phyloP scores from a whole-genome alignment of 2,113 vertebrate species.

The Cranoglanis bouderius region DNA sequence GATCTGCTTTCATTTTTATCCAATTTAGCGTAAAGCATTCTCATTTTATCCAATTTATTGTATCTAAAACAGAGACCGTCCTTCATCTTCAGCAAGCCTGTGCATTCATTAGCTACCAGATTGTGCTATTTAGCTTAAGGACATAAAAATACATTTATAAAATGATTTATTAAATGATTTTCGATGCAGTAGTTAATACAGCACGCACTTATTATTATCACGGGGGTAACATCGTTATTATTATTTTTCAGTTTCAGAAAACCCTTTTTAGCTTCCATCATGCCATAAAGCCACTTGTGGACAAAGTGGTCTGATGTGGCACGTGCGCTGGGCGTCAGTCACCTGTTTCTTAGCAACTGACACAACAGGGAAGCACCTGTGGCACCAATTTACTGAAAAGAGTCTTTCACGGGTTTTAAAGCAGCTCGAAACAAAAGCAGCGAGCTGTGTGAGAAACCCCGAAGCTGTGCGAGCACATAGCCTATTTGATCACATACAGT shows the following conservation, averaged over 20 bases:
- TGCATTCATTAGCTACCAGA: neutral
- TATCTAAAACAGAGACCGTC: slow-evolving; percentile 1
- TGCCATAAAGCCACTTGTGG: slow-evolving; percentile 54
- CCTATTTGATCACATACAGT: slow-evolving; percentile 9
- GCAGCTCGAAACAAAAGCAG: slow-evolving; percentile 38
- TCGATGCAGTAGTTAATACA: neutral
- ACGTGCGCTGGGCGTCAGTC: slow-evolving; percentile 75
- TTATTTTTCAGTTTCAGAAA: slow-evolving; percentile 9
- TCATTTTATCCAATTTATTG: slow-evolving; percentile 28
- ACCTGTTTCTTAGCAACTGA: slow-evolving; percentile 78
- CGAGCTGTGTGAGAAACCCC: slow-evolving; percentile 21
- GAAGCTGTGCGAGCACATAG: slow-evolving; percentile 16
- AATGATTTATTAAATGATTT: slow-evolving; percentile 3
- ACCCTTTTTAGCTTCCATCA: slow-evolving; percentile 35
- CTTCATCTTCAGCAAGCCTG: neutral
- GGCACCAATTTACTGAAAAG: slow-evolving; percentile 64
- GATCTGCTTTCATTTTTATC: slow-evolving; percentile 1
- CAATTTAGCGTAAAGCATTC: slow-evolving; percentile 10
- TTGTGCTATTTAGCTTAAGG: neutral
- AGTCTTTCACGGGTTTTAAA: slow-evolving; percentile 45
- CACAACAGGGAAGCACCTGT: slow-evolving; percentile 78
- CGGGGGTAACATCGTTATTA: neutral
- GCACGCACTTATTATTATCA: neutral
- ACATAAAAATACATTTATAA: slow-evolving; percentile 17
- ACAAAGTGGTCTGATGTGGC: slow-evolving; percentile 73